Conservation (phyloP, 2,797 vertebrate species). For the Lithobates sylvaticus region DNA sequence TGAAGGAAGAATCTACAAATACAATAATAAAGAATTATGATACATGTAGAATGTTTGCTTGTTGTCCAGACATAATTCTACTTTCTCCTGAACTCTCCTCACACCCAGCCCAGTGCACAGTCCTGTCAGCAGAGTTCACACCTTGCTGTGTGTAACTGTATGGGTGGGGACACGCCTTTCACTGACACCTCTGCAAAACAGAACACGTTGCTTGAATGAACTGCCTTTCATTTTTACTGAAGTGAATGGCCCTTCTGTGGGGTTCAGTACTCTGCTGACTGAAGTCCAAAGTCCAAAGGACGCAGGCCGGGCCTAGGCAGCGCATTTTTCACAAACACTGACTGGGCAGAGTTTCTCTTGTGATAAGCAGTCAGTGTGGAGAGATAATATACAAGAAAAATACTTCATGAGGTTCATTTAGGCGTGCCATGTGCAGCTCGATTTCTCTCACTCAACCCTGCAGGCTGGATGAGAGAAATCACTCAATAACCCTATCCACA, state of each 20-base stretch:
- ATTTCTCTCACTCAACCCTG: no score
- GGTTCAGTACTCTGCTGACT: background rate
- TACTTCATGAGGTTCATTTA: no score
- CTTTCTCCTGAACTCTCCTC: background rate
- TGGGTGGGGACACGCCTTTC: background rate
- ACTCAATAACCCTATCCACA: no score
- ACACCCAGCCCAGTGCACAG: background rate
- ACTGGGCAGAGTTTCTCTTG: no score
- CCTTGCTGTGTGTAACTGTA: background rate
- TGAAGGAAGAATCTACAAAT: background rate
- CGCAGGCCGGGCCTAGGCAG: no score
- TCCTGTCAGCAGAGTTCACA: background rate
- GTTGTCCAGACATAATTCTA: background rate
- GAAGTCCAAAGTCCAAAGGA: background rate
- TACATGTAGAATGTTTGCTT: background rate
- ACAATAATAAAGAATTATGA: background rate
- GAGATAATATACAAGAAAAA: no score
- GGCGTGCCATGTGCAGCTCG: no score
- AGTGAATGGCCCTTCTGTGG: background rate
- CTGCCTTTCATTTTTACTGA: background rate
- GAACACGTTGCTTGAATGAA: background rate
- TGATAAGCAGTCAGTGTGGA: no score
- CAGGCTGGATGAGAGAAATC: no score
- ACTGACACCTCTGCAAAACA: background rate
- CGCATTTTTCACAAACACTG: no score